Conservation (phyloP, 1,140 invertebrate species). For the Brachionus rubens region DNA sequence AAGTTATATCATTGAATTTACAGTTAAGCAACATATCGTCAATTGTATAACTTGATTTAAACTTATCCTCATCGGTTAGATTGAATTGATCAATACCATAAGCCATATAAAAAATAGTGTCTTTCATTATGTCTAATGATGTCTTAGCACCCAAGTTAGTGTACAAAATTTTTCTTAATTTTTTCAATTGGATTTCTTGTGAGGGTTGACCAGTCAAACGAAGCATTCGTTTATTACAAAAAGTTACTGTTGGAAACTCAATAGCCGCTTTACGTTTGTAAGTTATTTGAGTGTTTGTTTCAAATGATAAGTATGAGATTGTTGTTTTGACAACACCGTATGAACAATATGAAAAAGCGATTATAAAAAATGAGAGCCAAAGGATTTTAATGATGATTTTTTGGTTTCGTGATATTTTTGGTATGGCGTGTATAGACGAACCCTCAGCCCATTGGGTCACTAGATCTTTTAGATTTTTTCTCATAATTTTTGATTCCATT, state of each 20-base stretch:
- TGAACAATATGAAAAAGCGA: neutral
- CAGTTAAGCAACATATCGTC: conserved; percentile 31
- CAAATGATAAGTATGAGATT: neutral
- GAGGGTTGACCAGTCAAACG: neutral
- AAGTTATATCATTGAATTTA: neutral
- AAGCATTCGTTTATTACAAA: neutral
- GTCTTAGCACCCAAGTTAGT: neutral
- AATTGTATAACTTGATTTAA: neutral
- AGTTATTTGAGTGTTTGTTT: neutral
- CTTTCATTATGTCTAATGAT: neutral
- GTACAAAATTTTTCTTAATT: neutral
- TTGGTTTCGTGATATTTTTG: neutral
- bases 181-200: neutral
- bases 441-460: neutral
- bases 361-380: neutral
- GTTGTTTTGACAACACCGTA: neutral
- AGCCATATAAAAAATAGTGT: neutral
- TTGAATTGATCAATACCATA: neutral
- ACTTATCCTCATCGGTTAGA: neutral
- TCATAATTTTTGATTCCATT: no score
- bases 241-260: conserved; percentile 23
- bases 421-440: neutral
- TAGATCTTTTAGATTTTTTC: no score
- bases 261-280: neutral
- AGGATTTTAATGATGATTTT: neutral